These are phyloP conservation scores for Ceratina calcarata DNA, from an alignment of 1,140 invertebrate genomes.

Conservation along the genomic window DNA sequence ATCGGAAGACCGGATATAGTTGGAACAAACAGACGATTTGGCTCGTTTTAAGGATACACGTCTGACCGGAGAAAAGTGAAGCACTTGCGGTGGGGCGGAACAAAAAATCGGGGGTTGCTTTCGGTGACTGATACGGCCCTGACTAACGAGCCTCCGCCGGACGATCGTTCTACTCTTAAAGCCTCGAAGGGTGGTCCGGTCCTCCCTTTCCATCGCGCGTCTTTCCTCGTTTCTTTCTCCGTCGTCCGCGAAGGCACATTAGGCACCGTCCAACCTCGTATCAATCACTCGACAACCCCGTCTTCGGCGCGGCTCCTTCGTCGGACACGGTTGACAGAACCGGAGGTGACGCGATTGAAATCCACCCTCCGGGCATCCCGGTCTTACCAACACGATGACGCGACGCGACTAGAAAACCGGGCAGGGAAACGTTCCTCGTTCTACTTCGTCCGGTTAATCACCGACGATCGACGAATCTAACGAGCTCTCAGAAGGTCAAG, in stretches of 20 bases:
- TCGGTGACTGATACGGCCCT: constrained; percentile 77
- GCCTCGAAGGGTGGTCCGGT: constrained; percentile 71
- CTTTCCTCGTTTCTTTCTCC: constrained; percentile 39
- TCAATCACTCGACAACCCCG: constrained; percentile 70
- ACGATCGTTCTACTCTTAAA: constrained; percentile 75
- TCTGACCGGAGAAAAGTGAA: constrained; percentile 15
- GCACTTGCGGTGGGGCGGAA: neutral
- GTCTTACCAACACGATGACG: constrained; percentile 38
- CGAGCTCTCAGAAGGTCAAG: neutral
- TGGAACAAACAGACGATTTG: constrained; percentile 74
- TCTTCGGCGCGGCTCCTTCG: constrained; percentile 39
- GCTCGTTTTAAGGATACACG: constrained; percentile 72
- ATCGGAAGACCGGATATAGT: constrained; percentile 35
- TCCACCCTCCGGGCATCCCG: constrained; percentile 53
- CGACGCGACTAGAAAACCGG: constrained; percentile 42
- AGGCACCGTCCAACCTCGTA: constrained; percentile 76
- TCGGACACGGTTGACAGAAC: constrained; percentile 69
- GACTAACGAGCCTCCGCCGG: constrained; percentile 74
- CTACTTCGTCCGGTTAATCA: constrained; percentile 41
- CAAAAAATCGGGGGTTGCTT: constrained; percentile 75
- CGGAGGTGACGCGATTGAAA: constrained; percentile 77
- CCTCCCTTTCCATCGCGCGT: constrained; percentile 30
- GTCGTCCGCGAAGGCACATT: constrained; percentile 66
- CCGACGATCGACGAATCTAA: constrained; percentile 20
- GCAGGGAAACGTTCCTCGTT: constrained; percentile 44